Conservation (phyloP, 2,113 vertebrate species). For the Glaucomys volans region DNA sequence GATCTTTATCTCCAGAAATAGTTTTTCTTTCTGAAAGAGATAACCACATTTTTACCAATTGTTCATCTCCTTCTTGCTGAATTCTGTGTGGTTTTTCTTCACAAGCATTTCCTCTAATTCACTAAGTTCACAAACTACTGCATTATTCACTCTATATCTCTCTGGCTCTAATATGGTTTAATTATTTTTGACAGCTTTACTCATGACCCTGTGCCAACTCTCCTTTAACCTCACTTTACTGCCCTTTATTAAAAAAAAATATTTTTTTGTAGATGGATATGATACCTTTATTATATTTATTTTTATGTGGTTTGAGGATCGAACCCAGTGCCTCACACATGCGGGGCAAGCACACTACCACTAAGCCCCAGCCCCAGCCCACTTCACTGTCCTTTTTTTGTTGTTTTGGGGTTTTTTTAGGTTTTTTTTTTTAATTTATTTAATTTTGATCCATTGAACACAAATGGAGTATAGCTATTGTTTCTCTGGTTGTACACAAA, state of each 20-base stretch:
- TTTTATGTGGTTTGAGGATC: no score
- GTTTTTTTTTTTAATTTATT: no score
- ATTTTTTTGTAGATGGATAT: no score
- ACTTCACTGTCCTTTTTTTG: background rate
- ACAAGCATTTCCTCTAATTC: background rate
- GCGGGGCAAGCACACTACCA: no score
- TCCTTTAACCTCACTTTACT: conserved; percentile 41
- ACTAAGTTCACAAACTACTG: background rate
- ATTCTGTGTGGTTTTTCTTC: conserved; percentile 45
- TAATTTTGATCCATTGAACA: no score
- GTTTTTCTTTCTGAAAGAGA: background rate
- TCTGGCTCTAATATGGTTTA: conserved; percentile 50
- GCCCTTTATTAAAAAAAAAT: no score
- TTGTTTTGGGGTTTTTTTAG: no score
- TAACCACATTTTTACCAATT: background rate
- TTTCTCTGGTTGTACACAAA: no score
- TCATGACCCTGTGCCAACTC: background rate
- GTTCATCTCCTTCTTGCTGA: background rate
- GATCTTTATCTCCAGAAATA: background rate
- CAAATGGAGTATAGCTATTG: no score
- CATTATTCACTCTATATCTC: background rate
- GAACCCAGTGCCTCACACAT: no score
- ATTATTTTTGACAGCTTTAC: conserved; percentile 60
- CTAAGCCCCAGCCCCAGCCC: no score
- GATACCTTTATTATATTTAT: no score